phyloP scores from a whole-genome alignment of 2,797 vertebrate species.

The Artibeus lituratus region DNA sequence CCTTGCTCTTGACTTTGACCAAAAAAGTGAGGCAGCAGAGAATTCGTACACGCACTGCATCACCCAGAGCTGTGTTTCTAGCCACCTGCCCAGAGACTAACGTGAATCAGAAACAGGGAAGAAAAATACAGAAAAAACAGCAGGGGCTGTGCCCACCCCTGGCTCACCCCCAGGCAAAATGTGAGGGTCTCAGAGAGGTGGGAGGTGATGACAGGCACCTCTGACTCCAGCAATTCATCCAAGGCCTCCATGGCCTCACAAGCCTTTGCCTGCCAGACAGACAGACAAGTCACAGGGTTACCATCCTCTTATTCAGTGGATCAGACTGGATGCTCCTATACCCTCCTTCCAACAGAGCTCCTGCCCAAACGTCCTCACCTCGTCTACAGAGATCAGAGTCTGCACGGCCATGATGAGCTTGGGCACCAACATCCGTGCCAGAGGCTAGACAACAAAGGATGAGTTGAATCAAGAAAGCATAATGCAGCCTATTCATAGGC shows the following conservation, averaged over 20 bases:
- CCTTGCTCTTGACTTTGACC: slow-evolving; percentile 92
- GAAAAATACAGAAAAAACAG: neutral
- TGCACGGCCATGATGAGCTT: slow-evolving; percentile 87
- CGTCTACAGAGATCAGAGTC: slow-evolving; percentile 86
- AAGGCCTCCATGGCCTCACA: slow-evolving; percentile 92
- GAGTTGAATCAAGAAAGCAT: neutral
- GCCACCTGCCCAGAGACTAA: slow-evolving; percentile 83
- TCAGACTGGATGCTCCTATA: neutral
- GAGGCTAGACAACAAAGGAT: slow-evolving; percentile 80
- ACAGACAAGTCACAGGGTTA: neutral
- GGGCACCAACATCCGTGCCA: slow-evolving; percentile 88
- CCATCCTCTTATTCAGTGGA: neutral
- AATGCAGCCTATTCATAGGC: neutral
- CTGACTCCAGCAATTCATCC: slow-evolving; percentile 92
- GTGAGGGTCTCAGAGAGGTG: slow-evolving; percentile 87
- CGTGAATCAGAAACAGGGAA: slow-evolving; percentile 7
- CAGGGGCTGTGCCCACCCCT: neutral
- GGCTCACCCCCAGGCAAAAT: slow-evolving; percentile 90
- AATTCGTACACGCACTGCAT: slow-evolving; percentile 88
- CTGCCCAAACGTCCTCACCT: slow-evolving; percentile 80
- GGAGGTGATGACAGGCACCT: slow-evolving; percentile 89
- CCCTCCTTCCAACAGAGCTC: neutral
- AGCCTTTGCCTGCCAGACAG: slow-evolving; percentile 85
- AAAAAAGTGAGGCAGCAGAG: slow-evolving; percentile 89
- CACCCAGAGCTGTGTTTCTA: slow-evolving; percentile 82